These are phyloP conservation scores for Cygnus buccinator DNA, from an alignment of 2,113 vertebrate species.

Conservation along the genomic window DNA sequence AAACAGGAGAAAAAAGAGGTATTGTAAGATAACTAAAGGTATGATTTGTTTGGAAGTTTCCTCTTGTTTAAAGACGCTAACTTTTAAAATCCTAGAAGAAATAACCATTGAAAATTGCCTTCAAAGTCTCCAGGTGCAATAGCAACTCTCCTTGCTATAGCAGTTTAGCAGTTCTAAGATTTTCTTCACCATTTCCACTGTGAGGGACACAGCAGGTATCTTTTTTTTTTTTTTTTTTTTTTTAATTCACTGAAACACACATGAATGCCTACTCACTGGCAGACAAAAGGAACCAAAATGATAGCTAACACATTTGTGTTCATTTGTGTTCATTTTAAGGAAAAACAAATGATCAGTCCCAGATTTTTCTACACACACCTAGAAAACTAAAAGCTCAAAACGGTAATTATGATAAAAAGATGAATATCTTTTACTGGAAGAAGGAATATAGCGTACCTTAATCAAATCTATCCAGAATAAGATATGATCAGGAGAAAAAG, in stretches of 20 bases:
- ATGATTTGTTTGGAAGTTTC: slow-evolving; percentile 17
- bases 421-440: not conserved
- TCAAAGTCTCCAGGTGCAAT: slow-evolving; percentile 28
- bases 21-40: not conserved
- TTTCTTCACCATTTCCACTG: not conserved
- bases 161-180: not conserved
- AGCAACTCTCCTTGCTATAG: not conserved
- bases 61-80: not conserved
- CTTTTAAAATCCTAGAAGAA: slow-evolving; percentile 32
- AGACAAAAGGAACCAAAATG: not conserved
- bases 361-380: not conserved
- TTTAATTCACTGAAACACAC: not conserved
- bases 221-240: not conserved
- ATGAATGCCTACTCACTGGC: not conserved
- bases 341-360: not conserved
- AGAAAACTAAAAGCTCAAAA: not conserved
- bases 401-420: not conserved
- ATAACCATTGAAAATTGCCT: slow-evolving; percentile 23
- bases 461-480: not conserved
- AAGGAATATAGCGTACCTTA: not conserved
- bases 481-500: not conserved
- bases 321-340: slow-evolving; percentile 16
- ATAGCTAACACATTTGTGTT: not conserved
- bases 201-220: not conserved
- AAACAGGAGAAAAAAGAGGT: not conserved